phyloP scores from a whole-genome alignment of 2,888 invertebrate species.

The Polia nebulosa region DNA sequence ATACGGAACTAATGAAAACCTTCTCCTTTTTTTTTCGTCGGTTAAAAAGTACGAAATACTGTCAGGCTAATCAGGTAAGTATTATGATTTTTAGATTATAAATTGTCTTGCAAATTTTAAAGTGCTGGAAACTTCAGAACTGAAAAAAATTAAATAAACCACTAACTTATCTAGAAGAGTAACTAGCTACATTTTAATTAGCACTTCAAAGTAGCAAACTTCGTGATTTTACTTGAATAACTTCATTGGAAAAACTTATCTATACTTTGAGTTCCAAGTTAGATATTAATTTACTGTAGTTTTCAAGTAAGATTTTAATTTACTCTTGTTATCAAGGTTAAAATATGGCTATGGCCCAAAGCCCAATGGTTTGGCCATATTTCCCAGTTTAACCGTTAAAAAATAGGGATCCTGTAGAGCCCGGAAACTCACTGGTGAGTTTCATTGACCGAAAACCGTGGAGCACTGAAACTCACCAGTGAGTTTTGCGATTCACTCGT shows the following conservation, averaged over 20 bases:
- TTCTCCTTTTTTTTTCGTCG: too few species aligned
- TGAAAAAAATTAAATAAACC: slow-evolving; percentile 8
- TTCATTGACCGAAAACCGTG: too few species aligned
- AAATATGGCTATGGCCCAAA: not conserved
- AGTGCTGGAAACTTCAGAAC: not conserved
- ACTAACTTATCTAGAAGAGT: not conserved
- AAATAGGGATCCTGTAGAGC: too few species aligned
- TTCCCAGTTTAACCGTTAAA: too few species aligned
- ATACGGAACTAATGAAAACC: too few species aligned
- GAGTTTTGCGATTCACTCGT: too few species aligned
- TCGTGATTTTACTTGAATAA: slow-evolving; percentile 12
- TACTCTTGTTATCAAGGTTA: not conserved
- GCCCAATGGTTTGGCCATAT: too few species aligned
- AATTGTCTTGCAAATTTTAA: not conserved
- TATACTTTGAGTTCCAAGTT: not conserved
- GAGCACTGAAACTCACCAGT: too few species aligned
- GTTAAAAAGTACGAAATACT: too few species aligned
- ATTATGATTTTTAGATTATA: too few species aligned
- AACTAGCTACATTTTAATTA: slow-evolving; percentile 36
- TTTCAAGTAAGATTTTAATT: not conserved
- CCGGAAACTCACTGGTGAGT: too few species aligned
- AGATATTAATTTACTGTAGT: not conserved
- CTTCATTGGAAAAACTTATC: not conserved
- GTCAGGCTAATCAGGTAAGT: too few species aligned
- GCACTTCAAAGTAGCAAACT: slow-evolving; percentile 12